Conservation (phyloP, 2,797 vertebrate genomes). For the Trematocara caparti region DNA sequence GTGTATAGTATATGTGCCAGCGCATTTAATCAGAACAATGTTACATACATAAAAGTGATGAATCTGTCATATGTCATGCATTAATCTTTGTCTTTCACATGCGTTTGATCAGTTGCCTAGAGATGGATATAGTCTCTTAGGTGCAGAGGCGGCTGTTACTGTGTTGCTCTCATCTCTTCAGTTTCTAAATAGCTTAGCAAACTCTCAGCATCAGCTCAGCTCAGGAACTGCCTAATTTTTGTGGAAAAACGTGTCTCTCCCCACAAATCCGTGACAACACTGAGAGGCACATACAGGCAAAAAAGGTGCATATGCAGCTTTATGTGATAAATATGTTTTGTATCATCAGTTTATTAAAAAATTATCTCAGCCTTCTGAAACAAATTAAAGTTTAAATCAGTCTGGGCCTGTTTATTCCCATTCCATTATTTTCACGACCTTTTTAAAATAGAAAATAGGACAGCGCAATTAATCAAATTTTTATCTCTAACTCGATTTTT, state of each 20-base stretch:
- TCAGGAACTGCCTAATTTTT: background rate
- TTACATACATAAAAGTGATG: background rate
- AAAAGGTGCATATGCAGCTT: background rate
- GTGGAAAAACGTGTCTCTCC: background rate
- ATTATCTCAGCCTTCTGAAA: background rate
- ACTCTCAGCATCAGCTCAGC: background rate
- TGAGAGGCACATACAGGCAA: background rate
- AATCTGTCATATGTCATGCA: background rate
- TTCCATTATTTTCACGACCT: background rate
- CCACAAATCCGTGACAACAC: rapidly evolving
- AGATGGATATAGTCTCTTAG: background rate
- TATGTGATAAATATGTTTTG: background rate
- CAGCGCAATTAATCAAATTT: background rate
- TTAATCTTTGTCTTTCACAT: background rate
- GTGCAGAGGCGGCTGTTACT: background rate
- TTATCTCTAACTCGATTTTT: background rate
- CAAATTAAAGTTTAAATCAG: background rate
- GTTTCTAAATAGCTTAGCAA: background rate
- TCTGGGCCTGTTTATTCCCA: background rate
- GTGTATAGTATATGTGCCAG: background rate
- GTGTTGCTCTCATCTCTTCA: background rate
- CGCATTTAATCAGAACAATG: background rate
- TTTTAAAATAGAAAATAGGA: background rate
- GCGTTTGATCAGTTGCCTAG: background rate
- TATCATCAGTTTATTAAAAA: background rate